phyloP scores from a whole-genome alignment of 92 coral and sea anemone species.

The Chrysogorgia sp. region DNA sequence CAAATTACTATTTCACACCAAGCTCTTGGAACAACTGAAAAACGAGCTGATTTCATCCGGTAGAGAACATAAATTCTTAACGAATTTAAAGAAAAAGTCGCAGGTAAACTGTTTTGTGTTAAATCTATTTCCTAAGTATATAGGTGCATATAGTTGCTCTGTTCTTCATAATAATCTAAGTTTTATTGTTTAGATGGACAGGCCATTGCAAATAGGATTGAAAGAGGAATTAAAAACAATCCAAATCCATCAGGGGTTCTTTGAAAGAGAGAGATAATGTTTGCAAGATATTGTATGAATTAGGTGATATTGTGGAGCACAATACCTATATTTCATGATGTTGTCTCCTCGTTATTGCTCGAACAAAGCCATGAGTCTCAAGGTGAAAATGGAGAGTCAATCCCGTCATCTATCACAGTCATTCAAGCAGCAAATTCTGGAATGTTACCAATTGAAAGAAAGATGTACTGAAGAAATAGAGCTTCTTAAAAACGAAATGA shows the following conservation, averaged over 20 bases:
- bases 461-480: slow-evolving; percentile 19
- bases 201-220: slow-evolving; percentile 26
- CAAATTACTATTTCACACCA: slow-evolving; percentile 2
- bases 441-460: too few species aligned
- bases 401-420: neutral
- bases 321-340: slow-evolving; percentile 4
- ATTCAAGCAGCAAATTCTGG: slow-evolving; percentile 23
- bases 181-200: slow-evolving; percentile 43
- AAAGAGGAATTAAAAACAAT: slow-evolving; percentile 15
- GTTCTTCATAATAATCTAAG: too few species aligned
- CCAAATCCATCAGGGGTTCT: neutral
- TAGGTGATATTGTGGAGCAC: slow-evolving; percentile 9
- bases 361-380: slow-evolving; percentile 12
- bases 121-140: too few species aligned
- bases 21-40: slow-evolving; percentile 15
- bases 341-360: slow-evolving; percentile 16
- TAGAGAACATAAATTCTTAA: too few species aligned
- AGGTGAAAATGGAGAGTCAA: neutral
- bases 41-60: slow-evolving; percentile 4
- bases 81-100: neutral
- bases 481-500: slow-evolving; percentile 19
- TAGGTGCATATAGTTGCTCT: too few species aligned
- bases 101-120: too few species aligned
- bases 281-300: slow-evolving; percentile 23
- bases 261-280: slow-evolving; percentile 16